Base-by-base conservation (phyloP, 1,140 invertebrate species). In the Cyrtorhinus lividipennis region DNA sequence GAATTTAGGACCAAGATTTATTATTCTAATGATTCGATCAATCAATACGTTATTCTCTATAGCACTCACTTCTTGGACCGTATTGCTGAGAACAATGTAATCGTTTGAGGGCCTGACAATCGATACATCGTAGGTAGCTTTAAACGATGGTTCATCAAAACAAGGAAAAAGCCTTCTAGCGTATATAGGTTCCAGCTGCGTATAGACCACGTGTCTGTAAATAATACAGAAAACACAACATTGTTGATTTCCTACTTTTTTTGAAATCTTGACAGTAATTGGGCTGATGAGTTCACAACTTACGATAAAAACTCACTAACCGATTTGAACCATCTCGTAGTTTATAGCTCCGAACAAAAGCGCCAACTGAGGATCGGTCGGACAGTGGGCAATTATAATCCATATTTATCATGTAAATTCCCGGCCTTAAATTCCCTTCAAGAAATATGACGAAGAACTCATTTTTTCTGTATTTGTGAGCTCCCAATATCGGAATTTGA, bases 141-240 rank as follows among this genome's bases (percentile, higher is more conserved):
- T 90, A 13, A 87, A 75, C 15, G 75, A 74, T 0, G 87, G 87
- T 69, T 90, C 87, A 71, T 90, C 88, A 69, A 86, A 88, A 70
- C 85, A 88, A 0, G 87, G 88, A 68, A 89, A 90, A 0, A 81
- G 83, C 66, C 77, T 77, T 61, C 87, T 74, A 13, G 87, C 86
- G 69, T 83, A 76, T 1, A 79, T 82, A 0, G 85, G 77, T 68
- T 87, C 79, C 72, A 90, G 85, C 73, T 88, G 84, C 1, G 85
- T 86, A 1, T 76, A 74, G 18, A 76, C 79, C 12, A 83, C 63
- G 75, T 76, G 79, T 72, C 79, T 70, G 61, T 22, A 25, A 60
- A 30, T 23, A 57, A 15, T 56, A n/a, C n/a, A n/a, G n/a, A n/a
- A n/a, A n/a, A n/a, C n/a, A n/a, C n/a, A n/a, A n/a, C n/a, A n/a